Conservation (phyloP, 2,113 vertebrate species). For the Erythrolamprus reginae region DNA sequence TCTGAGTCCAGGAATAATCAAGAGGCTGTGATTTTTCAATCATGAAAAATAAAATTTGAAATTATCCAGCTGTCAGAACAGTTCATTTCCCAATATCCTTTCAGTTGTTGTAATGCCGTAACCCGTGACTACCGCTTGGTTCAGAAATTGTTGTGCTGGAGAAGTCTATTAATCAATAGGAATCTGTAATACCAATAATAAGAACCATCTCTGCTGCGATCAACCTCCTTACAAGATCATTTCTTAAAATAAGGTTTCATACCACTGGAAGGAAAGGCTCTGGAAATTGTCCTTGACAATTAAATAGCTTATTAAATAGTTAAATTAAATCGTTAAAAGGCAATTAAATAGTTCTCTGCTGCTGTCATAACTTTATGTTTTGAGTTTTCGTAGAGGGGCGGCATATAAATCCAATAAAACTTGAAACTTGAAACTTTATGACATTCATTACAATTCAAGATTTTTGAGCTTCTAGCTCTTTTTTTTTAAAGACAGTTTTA, state of each 20-base stretch:
- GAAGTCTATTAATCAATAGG: not conserved
- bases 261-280: not conserved
- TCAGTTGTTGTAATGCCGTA: not conserved
- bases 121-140: not conserved
- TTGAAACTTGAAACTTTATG: too few relatives aligned
- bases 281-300: not conserved
- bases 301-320: too few relatives aligned
- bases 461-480: not conserved
- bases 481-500: not conserved
- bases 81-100: not conserved
- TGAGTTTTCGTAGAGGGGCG: too few relatives aligned
- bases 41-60: not conserved
- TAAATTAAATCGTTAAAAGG: too few relatives aligned
- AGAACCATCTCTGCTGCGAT: not conserved
- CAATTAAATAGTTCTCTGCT: too few relatives aligned
- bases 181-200: not conserved
- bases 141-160: not conserved
- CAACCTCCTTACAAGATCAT: not conserved
- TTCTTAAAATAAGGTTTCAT: not conserved
- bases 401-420: too few relatives aligned
- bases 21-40: not conserved
- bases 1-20: not conserved
- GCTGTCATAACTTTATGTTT: not conserved
- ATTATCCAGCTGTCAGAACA: not conserved
- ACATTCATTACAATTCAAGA: not conserved